A percentile compares a stretch with the other conserved stretches of the same genome.
These are phyloP conservation scores for Oophaga sylvatica DNA, from an alignment of 2,797 vertebrate genomes.

Conservation along the genomic window DNA sequence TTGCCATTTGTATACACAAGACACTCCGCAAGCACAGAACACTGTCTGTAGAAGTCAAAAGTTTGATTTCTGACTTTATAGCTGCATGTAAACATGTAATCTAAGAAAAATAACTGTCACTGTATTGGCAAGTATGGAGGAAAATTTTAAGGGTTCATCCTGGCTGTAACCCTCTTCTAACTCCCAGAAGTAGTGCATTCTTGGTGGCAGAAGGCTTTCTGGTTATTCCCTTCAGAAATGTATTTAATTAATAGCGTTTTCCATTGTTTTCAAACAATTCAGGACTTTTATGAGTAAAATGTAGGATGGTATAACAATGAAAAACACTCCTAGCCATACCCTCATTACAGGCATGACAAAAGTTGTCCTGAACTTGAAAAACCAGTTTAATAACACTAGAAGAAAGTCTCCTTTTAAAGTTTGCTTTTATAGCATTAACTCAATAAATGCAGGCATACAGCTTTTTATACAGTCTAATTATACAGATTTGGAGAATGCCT, in stretches of 20 bases:
- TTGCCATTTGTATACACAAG: background rate
- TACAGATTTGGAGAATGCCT: background rate
- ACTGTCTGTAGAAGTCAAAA: too few species aligned
- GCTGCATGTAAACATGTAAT: too few species aligned
- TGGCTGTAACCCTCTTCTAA: background rate
- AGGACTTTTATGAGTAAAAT: background rate
- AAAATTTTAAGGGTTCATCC: too few species aligned
- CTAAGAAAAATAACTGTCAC: too few species aligned
- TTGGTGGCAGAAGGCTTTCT: background rate
- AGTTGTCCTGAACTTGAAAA: slow-evolving; percentile 17
- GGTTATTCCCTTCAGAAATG: background rate
- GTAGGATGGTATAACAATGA: background rate
- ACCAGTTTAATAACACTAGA: slow-evolving; percentile 8
- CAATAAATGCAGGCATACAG: too few species aligned
- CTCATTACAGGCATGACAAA: background rate
- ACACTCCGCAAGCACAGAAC: too few species aligned
- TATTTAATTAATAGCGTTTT: background rate
- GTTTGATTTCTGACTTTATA: too few species aligned
- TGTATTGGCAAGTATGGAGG: too few species aligned
- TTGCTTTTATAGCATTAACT: background rate
- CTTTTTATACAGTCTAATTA: too few species aligned
- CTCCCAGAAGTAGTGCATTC: too few species aligned
- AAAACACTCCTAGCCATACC: background rate
- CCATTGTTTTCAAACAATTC: background rate
- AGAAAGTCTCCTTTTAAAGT: background rate